These are phyloP conservation scores for Echinometra lucunter DNA, from an alignment of 53 echinoderm and acorn worm genomes.

Conservation along the genomic window DNA sequence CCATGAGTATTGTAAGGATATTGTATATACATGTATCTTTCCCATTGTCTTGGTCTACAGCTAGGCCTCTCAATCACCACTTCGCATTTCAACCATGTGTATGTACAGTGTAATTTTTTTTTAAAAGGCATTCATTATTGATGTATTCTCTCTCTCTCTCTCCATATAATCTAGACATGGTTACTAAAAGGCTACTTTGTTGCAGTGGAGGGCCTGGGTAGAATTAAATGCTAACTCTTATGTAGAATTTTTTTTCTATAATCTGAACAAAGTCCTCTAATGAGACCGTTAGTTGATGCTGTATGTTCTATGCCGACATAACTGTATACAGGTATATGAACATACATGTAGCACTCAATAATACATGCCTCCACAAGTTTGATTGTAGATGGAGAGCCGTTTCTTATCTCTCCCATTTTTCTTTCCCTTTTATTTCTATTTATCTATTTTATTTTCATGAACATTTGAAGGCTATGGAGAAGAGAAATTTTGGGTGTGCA, in stretches of 20 bases:
- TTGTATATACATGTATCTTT: conserved; percentile 44
- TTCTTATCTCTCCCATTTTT: background rate
- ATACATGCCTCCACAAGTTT: background rate
- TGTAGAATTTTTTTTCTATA: too few relatives aligned
- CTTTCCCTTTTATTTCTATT: background rate
- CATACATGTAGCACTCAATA: background rate
- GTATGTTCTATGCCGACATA: background rate
- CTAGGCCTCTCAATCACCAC: background rate
- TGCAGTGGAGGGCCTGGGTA: background rate
- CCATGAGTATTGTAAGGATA: background rate
- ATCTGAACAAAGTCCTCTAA: background rate
- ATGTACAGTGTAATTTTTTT: background rate
- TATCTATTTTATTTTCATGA: too few relatives aligned
- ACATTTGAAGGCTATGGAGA: background rate
- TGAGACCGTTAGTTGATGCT: background rate
- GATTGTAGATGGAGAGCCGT: background rate
- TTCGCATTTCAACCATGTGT: background rate
- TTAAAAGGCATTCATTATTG: background rate
- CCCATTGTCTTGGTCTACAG: background rate
- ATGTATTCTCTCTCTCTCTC: conserved; percentile 25
- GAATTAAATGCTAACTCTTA: background rate
- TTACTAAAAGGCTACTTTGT: background rate
- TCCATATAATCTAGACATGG: background rate
- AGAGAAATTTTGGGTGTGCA: background rate
- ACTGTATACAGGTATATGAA: background rate